Evolutionary conservation across 2,888 invertebrate genomes (phyloP).

Genomic region (Melieria omissa): DNA sequence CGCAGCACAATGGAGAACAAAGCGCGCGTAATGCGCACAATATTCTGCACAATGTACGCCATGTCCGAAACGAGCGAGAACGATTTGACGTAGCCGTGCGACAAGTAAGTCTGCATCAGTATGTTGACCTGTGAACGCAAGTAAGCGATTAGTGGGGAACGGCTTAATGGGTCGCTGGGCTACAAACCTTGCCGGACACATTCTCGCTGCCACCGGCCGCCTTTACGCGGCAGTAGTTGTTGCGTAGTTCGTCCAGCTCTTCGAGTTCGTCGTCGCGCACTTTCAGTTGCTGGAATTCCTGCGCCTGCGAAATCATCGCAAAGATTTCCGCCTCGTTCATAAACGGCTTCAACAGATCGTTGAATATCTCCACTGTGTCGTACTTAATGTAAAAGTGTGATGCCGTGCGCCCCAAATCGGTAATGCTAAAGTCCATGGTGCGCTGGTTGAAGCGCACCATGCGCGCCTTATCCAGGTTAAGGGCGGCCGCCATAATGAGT

Average conservation of each 20-base stretch:
- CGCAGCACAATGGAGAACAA: constrained; percentile 93
- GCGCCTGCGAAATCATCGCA: constrained; percentile 90
- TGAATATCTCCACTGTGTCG: constrained; percentile 93
- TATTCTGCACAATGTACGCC: constrained; percentile 76
- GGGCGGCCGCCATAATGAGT: constrained; percentile 83
- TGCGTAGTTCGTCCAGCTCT: constrained; percentile 84
- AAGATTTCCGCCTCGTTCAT: constrained; percentile 90
- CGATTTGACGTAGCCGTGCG: constrained; percentile 79
- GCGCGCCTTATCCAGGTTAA: constrained; percentile 87
- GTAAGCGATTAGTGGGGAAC: too few species aligned
- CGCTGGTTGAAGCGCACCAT: constrained; percentile 93
- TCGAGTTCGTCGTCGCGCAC: constrained; percentile 94
- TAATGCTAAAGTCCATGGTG: constrained; percentile 83
- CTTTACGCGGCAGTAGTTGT: constrained; percentile 79
- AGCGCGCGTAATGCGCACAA: constrained; percentile 88
- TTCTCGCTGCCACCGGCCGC: constrained; percentile 89
- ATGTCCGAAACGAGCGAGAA: constrained; percentile 65
- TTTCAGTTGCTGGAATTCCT: constrained; percentile 96
- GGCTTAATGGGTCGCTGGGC: too few species aligned
- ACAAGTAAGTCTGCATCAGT: constrained; percentile 89
- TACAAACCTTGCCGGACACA: constrained; percentile 83
- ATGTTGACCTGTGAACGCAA: constrained; percentile 73
- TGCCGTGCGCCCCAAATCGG: constrained; percentile 93
- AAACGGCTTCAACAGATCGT: constrained; percentile 80
- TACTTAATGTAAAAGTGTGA: constrained; percentile 98